Base-by-base conservation (phyloP, 2,888 invertebrate genomes). In the Synergus gifuensis region DNA sequence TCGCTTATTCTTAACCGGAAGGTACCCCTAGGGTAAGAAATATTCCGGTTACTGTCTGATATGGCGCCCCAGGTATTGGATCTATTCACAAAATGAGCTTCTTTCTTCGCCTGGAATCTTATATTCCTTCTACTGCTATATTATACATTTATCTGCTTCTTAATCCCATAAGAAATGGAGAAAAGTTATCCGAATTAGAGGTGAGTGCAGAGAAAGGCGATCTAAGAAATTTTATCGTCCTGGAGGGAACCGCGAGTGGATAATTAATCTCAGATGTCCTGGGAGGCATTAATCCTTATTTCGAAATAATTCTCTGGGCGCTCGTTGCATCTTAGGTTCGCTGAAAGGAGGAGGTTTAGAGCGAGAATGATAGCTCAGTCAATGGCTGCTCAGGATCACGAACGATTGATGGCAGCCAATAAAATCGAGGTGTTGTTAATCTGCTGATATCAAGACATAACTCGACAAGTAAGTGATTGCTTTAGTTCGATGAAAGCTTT, bases 391-490 rank as follows among this genome's bases (percentile, higher is more conserved):
- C n/a, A 49, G 73, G 73, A 73, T 73, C 54, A 54, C 11, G 73
- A 73, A 54, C 54, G n/a, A 73, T 73, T 73, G 73, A 73, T 73
- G 73, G 54, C 54, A 18, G 36, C 54, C 73, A 73, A 73, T 73
- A 73, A 73, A 73, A 73, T 73, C 49, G 73, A 73, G 73, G n/a
- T 49, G 49, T 73, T 40, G 11, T 73, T 58, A 73, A 54, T n/a
- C 18, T 66, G 42, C 18, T 18, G 16, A 54, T 16, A 54, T 73
- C 73, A 73, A n/a, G 54, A 40, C 73, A 54, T 54, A 73, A 11
- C 54, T 40, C 54, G 36, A 73, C n/a, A 58, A 28, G 54, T 73
- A 54, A 73, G 73, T 54, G 73, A 73, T 73, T 73, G 36, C 40
- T 36, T 58, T 54, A 11, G 60, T 28, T 62, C 22, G 18, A 5